A percentile compares a stretch with the other conserved stretches of the same genome.
Conservation (phyloP, 2,797 vertebrate species). For the Bradypodion ventrale region DNA sequence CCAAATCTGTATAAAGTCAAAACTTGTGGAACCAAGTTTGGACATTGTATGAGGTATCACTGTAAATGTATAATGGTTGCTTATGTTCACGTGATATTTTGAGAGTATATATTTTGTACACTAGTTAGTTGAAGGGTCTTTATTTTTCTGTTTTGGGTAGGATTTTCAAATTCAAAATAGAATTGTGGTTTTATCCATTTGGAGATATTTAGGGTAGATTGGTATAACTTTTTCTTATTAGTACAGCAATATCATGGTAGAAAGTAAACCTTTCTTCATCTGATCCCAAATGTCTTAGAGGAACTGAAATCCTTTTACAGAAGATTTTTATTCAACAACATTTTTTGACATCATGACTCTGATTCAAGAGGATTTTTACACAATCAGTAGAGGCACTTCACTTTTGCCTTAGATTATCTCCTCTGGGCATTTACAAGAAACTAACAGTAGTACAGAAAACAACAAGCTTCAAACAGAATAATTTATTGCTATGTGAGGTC, state of each 20-base stretch:
- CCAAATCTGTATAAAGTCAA: no score
- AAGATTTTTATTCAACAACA: background rate
- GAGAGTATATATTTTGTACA: background rate
- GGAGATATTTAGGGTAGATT: background rate
- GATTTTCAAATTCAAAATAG: background rate
- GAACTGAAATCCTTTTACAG: background rate
- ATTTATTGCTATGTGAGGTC: background rate
- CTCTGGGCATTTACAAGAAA: background rate
- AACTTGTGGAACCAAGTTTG: no score
- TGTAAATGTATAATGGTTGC: background rate
- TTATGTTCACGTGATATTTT: background rate
- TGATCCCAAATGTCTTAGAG: background rate
- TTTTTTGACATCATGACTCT: no score
- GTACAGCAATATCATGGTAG: background rate
- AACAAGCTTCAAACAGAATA: background rate
- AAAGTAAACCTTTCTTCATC: background rate
- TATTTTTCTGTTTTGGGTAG: background rate
- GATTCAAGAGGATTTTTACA: no score
- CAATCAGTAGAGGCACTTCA: background rate
- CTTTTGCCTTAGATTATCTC: background rate
- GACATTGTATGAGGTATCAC: no score
- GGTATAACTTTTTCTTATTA: background rate
- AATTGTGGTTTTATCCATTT: background rate
- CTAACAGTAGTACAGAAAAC: background rate
- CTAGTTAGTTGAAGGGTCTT: background rate